These are phyloP conservation scores for Nestor notabilis DNA, from an alignment of 2,113 vertebrate genomes.

Conservation along the genomic window DNA sequence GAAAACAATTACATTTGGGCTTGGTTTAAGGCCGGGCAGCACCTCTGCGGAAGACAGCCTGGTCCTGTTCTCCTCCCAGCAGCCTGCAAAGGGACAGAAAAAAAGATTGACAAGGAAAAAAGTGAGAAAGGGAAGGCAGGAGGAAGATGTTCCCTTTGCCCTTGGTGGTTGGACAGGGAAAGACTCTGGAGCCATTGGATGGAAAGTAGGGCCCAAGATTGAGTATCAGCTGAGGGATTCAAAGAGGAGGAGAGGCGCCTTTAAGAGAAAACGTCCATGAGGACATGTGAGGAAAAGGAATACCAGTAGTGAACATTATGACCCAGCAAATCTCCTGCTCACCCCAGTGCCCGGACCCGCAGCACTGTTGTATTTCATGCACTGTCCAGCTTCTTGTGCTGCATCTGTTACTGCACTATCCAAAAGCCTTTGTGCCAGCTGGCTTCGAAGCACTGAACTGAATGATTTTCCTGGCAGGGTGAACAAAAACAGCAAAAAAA, in stretches of 20 bases:
- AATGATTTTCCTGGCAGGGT: background rate
- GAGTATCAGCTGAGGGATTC: background rate
- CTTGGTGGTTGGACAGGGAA: background rate
- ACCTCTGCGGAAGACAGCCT: background rate
- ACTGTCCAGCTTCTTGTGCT: background rate
- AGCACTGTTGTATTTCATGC: background rate
- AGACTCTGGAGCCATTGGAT: background rate
- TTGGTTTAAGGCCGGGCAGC: background rate
- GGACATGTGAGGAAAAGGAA: background rate
- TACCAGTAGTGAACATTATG: rapidly evolving
- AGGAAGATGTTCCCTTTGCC: background rate
- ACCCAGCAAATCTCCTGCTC: background rate
- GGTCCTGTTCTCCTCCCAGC: background rate
- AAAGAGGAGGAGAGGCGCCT: rapidly evolving
- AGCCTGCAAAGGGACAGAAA: background rate
- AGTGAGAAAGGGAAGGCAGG: background rate
- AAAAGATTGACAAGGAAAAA: background rate
- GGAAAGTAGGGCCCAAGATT: background rate
- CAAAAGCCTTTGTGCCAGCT: background rate
- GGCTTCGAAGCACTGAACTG: background rate
- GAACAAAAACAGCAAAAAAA: background rate
- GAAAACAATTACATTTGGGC: constrained; percentile 1
- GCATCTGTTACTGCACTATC: background rate
- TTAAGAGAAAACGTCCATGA: background rate
- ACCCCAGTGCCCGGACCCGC: background rate